Evolutionary conservation across 2,113 vertebrate species (phyloP).

Genomic region (Xiphophorus maculatus): DNA sequence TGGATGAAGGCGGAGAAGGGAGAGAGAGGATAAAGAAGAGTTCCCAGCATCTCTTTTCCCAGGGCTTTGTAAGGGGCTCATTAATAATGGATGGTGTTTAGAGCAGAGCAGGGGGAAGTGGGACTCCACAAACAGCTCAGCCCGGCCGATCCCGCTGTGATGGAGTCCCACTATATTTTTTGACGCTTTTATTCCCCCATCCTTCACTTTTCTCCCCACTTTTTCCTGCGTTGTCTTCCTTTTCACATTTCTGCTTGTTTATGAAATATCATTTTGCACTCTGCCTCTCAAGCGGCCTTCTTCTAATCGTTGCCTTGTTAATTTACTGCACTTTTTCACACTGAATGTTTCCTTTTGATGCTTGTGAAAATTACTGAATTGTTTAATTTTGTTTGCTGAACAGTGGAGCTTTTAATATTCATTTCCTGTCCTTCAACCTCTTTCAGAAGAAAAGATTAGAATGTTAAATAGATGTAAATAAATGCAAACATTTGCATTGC

Average conservation of each 20-base stretch:
- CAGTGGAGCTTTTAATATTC: slow-evolving; percentile 3
- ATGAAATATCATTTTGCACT: not conserved
- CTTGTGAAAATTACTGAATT: not conserved
- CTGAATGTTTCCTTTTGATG: not conserved
- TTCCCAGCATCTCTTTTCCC: slow-evolving; percentile 68
- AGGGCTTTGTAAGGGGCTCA: slow-evolving; percentile 69
- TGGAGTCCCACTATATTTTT: slow-evolving; percentile 13
- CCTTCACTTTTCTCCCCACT: not conserved
- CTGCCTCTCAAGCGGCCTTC: not conserved
- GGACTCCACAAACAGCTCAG: slow-evolving; percentile 66
- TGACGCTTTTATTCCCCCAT: not conserved
- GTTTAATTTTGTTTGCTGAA: slow-evolving; percentile 12
- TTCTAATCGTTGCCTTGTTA: not conserved
- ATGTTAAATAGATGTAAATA: not conserved
- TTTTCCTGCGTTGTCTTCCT: not conserved
- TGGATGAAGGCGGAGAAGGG: slow-evolving; percentile 5
- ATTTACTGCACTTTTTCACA: not conserved
- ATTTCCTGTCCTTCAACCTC: not conserved
- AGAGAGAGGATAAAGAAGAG: slow-evolving; percentile 22
- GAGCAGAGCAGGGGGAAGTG: slow-evolving; percentile 70
- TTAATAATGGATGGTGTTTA: slow-evolving; percentile 78
- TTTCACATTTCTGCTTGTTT: not conserved
- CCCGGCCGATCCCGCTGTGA: slow-evolving; percentile 24
- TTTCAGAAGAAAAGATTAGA: not conserved
- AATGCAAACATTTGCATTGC: not conserved